Base-by-base conservation (phyloP, 2,888 invertebrate species). In the Drosophila helvetica region DNA sequence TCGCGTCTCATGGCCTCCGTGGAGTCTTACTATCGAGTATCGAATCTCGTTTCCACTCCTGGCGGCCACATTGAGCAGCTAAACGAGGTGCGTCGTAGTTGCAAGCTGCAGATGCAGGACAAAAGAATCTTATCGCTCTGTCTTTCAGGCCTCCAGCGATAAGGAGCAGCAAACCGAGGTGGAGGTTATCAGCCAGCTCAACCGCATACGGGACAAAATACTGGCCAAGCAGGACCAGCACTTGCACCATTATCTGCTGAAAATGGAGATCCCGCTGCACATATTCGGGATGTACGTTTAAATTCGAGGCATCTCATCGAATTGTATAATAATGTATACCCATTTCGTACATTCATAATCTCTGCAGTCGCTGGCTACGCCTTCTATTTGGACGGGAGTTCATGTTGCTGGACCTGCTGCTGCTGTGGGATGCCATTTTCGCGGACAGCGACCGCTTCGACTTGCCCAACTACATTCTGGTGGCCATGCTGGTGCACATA, bases 381-480 rank as follows among this genome's bases (percentile, higher is more conserved):
- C 92, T 97, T 62, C 92, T 97, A 17, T 97, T 97, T 92, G 97
- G 97, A 0, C 93, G 97, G 3, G 97, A 97, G 92, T 97, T 97
- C 91, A 94, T 96, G 2, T 93, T 97, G 66, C 93, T 95, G 56
- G 96, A 97, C 86, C 92, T 97, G 53, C 93, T 97, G 1, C 94
- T 94, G 56, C 91, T 97, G 7, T 97, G 97, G 97, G 96, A 97
- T 80, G 96, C 96, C 60, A 94, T 97, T 74, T 96, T 97, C 92
- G 94, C 96, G 0, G 95, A 95, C 85, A 94, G 94, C 51, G 90
- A 92, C 73, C 91, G 91, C 58, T 93, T 93, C 74, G 92, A 92
- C 64, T 88, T 93, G 48, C 93, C 95, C 17, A 94, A 95, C 88
- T 96, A 94, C 83, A 93, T 97, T 56, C 94, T 96, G 77, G 94